A percentile compares a stretch with the other conserved stretches of the same genome.
These are phyloP conservation scores for Drosophila nasuta DNA, from an alignment of 1,140 invertebrate species.

Conservation along the genomic window DNA sequence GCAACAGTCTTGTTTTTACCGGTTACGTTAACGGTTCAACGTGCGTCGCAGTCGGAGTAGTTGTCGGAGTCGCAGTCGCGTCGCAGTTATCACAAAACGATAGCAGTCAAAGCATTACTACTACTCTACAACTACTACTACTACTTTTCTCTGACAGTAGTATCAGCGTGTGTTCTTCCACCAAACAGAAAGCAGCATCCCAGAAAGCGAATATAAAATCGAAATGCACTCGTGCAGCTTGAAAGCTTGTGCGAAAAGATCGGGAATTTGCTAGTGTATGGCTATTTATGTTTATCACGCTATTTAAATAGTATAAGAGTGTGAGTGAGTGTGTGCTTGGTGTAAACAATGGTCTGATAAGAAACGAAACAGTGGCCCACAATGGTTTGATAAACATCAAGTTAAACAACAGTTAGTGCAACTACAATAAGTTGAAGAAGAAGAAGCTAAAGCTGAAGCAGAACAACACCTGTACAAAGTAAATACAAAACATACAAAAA, in stretches of 20 bases:
- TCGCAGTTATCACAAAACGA: conserved; percentile 33
- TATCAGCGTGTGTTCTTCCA: conserved; percentile 5
- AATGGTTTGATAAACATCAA: conserved; percentile 25
- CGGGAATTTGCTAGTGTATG: conserved; percentile 11
- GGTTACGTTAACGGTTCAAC: conserved; percentile 46
- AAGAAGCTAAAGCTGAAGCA: background rate
- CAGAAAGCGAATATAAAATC: background rate
- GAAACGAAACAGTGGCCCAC: conserved; percentile 24
- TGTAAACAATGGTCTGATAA: conserved; percentile 43
- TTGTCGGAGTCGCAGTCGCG: conserved; percentile 21
- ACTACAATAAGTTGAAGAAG: background rate
- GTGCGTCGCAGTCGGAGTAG: conserved; percentile 42
- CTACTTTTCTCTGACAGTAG: background rate
- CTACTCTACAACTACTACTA: no score
- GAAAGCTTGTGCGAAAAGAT: conserved; percentile 16
- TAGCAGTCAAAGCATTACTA: conserved; percentile 13
- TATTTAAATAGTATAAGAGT: conserved; percentile 10
- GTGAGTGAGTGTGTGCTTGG: conserved; percentile 1
- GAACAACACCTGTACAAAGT: conserved; percentile 11
- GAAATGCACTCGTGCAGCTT: conserved; percentile 20
- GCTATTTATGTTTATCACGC: conserved; percentile 4
- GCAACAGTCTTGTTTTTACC: conserved; percentile 55
- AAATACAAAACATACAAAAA: conserved; percentile 6
- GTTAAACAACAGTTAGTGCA: conserved; percentile 11
- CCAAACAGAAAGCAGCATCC: conserved; percentile 8